A percentile compares a stretch with the other conserved stretches of the same genome.
Conservation (phyloP, 1,140 invertebrate genomes). For the Coelopa frigida region DNA sequence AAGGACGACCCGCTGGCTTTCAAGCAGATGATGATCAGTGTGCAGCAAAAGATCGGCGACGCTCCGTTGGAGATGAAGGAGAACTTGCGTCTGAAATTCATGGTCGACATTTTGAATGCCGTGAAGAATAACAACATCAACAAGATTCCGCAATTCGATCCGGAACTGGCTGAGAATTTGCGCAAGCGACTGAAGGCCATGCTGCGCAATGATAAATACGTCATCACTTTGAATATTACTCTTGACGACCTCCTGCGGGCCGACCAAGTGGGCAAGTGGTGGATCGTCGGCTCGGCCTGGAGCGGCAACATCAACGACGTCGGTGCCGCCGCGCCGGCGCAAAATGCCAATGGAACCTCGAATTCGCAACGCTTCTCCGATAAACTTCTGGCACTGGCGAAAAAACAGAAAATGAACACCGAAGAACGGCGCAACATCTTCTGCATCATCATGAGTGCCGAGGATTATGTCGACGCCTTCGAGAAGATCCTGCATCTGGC, state of each 20-base stretch:
- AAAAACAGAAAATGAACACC: constrained; percentile 81
- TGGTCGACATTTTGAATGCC: constrained; percentile 81
- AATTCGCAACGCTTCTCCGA: constrained; percentile 42
- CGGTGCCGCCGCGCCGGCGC: constrained; percentile 27
- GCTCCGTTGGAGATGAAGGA: constrained; percentile 39
- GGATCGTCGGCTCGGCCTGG: constrained; percentile 96
- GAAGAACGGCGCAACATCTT: constrained; percentile 72
- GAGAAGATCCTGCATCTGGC: constrained; percentile 79
- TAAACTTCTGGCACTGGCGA: constrained; percentile 67
- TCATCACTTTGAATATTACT: constrained; percentile 70
- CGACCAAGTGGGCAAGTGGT: constrained; percentile 87
- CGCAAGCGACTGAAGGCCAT: constrained; percentile 69
- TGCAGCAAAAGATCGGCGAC: constrained; percentile 57
- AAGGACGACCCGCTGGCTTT: constrained; percentile 81
- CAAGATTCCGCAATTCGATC: constrained; percentile 88
- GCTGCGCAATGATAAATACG: constrained; percentile 65
- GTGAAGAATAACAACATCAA: constrained; percentile 93
- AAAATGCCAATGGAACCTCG: constrained; percentile 18
- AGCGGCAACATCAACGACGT: constrained; percentile 53
- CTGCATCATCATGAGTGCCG: constrained; percentile 77
- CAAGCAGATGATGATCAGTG: constrained; percentile 70
- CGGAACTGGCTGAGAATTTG: constrained; percentile 68
- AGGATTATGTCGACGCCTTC: constrained; percentile 89
- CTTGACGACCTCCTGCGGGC: constrained; percentile 78
- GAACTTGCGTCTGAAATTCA: constrained; percentile 77